These are phyloP conservation scores for Dipodomys merriami DNA, from an alignment of 2,113 vertebrate genomes.

Conservation along the genomic window DNA sequence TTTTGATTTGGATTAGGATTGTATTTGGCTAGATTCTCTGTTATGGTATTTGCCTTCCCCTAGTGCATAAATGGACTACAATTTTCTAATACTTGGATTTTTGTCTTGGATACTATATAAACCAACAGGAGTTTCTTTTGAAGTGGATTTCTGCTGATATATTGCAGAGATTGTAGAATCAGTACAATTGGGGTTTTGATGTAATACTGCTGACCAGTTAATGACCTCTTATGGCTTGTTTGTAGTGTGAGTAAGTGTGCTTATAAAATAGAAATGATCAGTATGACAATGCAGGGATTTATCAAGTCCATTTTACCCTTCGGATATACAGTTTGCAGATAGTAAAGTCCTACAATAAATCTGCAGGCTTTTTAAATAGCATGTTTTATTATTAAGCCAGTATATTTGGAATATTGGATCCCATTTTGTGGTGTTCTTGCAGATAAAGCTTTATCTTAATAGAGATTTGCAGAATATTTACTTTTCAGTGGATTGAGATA, in stretches of 20 bases:
- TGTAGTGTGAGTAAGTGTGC: slow-evolving; percentile 15
- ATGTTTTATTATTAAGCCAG: not conserved
- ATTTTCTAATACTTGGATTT: not conserved
- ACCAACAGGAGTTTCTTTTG: not conserved
- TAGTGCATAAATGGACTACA: not conserved
- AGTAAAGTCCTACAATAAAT: not conserved
- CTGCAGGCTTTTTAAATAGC: not conserved
- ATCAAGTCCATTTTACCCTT: slow-evolving; percentile 27
- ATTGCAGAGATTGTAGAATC: not conserved
- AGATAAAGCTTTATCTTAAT: slow-evolving; percentile 11
- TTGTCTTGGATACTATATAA: not conserved
- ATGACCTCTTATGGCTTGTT: slow-evolving; percentile 14
- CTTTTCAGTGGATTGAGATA: slow-evolving; percentile 49
- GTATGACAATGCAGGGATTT: not conserved
- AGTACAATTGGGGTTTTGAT: not conserved
- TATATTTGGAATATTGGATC: slow-evolving; percentile 31
- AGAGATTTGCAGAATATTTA: not conserved
- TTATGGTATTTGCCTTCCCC: not conserved
- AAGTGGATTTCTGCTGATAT: not conserved
- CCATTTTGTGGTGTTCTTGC: not conserved
- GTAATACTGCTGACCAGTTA: not conserved
- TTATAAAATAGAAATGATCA: not conserved
- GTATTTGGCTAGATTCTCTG: not conserved
- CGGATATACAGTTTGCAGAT: not conserved
- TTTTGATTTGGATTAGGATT: not conserved